Evolutionary conservation across 2,797 vertebrate species (phyloP), one percentile per base, ranked within the genome.

Genomic region (Micropoecilia bifurca): DNA sequence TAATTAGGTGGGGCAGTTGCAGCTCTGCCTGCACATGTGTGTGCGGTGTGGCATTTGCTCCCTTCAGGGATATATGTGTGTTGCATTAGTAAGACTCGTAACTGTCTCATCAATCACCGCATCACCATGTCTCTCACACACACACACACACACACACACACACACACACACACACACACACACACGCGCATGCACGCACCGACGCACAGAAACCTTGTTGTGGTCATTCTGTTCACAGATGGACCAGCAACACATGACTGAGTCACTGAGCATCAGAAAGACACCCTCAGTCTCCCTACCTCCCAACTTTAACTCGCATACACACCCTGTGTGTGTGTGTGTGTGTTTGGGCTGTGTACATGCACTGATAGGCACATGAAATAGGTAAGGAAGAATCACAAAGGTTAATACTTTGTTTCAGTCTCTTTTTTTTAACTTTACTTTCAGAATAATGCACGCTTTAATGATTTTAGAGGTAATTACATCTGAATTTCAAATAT

Each of bases 71-170:
- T 66, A 88, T 91, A 89, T 84, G 92, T 91, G 16, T 95, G 95
- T 93, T 96, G 92, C 94, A 91, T 96, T 92, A 95, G 92, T 89
- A 89, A 94, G 95, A 96, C 92, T 97, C 96, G 95, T 96, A 97
- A 96, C 96, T 96, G 96, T 97, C 96, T 97, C 95, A 96, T 97
- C 96, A 94, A 91, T 97, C 97, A 97, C 90, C 86, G 82, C 92
- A 93, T 93, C 89, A 81, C 61, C 80, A 93, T 90, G 92, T 91
- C 89, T 83, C 87, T 66, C 75, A 53, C 36, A 57, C 93, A 83
- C 87, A 53, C 36, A 57, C 93, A 83, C 87, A 83, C 87, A 53
- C 89, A 84, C 93, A 81, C 55, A 76, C 66, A 69, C 46, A 76
- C 66, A 69, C 46, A 68, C 46, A 7, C 87, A 71, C 75, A 59